Percentiles rank a stretch among this genome's conserved stretches.
These are phyloP conservation scores for Cyanistes caeruleus DNA, from an alignment of 2,113 vertebrate species.

Conservation along the genomic window DNA sequence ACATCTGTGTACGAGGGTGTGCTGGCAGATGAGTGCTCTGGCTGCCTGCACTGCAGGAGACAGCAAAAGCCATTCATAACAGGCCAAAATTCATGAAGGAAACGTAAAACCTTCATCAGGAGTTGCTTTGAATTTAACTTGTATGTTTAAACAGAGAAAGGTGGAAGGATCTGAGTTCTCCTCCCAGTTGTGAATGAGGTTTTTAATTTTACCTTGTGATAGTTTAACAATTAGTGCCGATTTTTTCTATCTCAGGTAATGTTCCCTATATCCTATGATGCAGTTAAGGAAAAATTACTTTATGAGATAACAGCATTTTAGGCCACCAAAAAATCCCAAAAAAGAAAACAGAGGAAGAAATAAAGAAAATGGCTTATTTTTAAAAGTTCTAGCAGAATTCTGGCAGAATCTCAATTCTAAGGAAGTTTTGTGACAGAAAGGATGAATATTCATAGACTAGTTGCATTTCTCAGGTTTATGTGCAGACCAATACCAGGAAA, in stretches of 20 bases:
- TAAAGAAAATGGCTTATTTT: rapidly evolving
- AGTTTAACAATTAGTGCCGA: not conserved
- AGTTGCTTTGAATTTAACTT: not conserved
- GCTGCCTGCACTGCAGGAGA: not conserved
- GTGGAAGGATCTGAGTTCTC: not conserved
- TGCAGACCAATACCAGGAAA: not conserved
- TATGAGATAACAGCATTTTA: not conserved
- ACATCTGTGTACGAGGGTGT: conserved; percentile 40
- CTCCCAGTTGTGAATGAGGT: not conserved
- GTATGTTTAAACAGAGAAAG: not conserved
- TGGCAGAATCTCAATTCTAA: not conserved
- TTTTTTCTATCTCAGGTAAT: not conserved
- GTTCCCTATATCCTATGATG: not conserved
- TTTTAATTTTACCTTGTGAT: not conserved
- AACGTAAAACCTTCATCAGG: not conserved
- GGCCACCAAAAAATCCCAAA: not conserved
- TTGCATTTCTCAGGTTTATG: conserved; percentile 8
- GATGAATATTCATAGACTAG: not conserved
- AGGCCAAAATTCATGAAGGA: not conserved
- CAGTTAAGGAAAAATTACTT: not conserved
- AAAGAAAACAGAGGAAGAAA: not conserved
- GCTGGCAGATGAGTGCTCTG: not conserved
- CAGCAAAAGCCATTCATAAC: conserved; percentile 10
- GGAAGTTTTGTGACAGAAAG: not conserved
- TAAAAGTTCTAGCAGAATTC: not conserved